Base-by-base conservation (phyloP, 1,140 invertebrate genomes). In the Steinernema khuongi region DNA sequence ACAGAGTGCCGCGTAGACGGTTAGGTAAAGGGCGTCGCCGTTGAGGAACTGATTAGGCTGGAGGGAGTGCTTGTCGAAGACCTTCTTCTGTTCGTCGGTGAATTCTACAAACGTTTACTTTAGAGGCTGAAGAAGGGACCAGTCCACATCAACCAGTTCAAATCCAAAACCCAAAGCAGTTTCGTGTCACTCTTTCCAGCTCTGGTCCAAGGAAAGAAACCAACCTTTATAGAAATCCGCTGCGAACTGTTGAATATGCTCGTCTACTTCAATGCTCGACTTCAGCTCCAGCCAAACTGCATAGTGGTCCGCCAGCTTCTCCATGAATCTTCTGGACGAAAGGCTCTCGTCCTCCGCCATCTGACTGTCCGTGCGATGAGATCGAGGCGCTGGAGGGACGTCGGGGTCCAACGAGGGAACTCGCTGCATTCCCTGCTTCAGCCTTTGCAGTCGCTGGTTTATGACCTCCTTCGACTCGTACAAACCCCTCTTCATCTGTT, bases 401-500 rank as follows among this genome's bases (percentile, higher is more conserved):
- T 60, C 50, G 11, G 50, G 50, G 19, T 60, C 50, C 22, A 60
- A 22, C 19, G 50, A 60, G 4, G 50, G 50, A 2, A 60, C 50
- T 60, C 50, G 50, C 50, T 60, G 50, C 50, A 60, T 60, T 60
- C 50, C 50, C 26, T 60, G 50, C 26, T 60, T 60, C 7, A 60
- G 50, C 14, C 50, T 14, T 60, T 60, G 50, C 14, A 60, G 50
- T n/a, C 50, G 50, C 26, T 60, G 50, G 22, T 60, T 60, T 60
- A 60, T 60, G 22, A 60, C 50, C 50, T 60, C 50, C 22, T 60
- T 60, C 4, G 50, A 22, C 50, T 60, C 50, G 22, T 60, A 60
- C 11, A 60, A 26, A 14, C 14, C 50, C 50, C 4, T 7, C 14
- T 60, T 60, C 4, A 60, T 22, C 22, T 60, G 14, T 14, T 60